Evolutionary conservation across 2,797 vertebrate species (phyloP).

Genomic region (Spatula clypeata): DNA sequence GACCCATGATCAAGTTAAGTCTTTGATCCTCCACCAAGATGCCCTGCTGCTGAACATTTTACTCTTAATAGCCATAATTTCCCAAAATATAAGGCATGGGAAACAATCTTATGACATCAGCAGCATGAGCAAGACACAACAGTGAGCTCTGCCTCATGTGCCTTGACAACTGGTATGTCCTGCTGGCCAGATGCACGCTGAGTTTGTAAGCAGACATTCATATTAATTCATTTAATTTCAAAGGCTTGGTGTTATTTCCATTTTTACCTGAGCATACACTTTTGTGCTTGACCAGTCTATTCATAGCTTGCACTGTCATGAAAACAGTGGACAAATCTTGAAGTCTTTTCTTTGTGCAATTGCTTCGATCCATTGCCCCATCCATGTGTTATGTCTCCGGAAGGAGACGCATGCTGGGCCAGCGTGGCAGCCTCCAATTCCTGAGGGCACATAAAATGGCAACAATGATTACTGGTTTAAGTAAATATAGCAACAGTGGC

Average conservation of each 20-base stretch:
- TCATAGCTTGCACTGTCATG: not conserved
- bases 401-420: conserved; percentile 12
- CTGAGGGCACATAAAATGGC: conserved; percentile 48
- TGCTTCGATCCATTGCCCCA: not conserved
- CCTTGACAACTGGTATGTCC: not conserved
- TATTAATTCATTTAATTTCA: not conserved
- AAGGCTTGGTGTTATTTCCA: not conserved
- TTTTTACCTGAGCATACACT: not conserved
- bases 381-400: not conserved
- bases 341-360: not conserved
- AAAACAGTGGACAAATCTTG: not conserved
- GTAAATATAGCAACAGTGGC: conserved; percentile 56
- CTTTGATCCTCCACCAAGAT: not conserved
- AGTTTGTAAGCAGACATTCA: not conserved
- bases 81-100: not conserved
- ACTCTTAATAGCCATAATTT: not conserved
- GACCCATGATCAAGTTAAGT: not conserved
- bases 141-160: not conserved
- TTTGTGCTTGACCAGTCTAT: not conserved
- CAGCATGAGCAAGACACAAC: not conserved
- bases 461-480: conserved; percentile 59
- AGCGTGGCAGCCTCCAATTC: not conserved
- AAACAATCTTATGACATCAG: not conserved
- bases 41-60: not conserved
- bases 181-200: not conserved